Evolutionary conservation across 2,888 invertebrate species (phyloP), one percentile per base, ranked within the genome.

Genomic region (Drosophila gaucha): DNA sequence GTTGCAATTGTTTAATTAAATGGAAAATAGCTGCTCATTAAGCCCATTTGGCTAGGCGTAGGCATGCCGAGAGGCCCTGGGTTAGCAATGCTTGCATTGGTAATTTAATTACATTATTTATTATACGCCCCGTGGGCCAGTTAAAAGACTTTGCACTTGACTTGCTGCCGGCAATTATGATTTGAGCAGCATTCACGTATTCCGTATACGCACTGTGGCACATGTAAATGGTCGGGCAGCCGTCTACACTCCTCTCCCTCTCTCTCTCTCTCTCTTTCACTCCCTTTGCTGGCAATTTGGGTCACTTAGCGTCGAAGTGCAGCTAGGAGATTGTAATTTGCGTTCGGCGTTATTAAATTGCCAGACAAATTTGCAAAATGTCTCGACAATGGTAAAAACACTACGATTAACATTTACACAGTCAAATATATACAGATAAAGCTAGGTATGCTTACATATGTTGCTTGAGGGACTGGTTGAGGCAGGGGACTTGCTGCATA

Each of bases 41-140:
- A 64, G 52, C 30, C 39, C 67, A 62, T 60, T 65, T 52, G 12
- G 49, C 51, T 20, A 30, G 20, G 46, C 46, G 30, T 2, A 31
- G 20, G 46, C 35, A 47, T 35, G 49, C 18, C 22, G 16, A 22
- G 16, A 22, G 36, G 56, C 16, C 18, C 18, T 18, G 24, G 65
- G 50, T 14, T 22, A 30, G 51, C 14, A 59, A 59, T 62, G 68
- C 80, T 71, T 70, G 67, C 66, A 60, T 46, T 67, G 67, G 55
- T 64, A 78, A 74, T 72, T 78, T 85, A 83, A 83, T 83, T 83
- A 77, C 82, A 87, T 78, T 82, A 83, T 82, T 80, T 73, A 68
- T 67, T 60, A 73, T 50, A 30, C 18, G 54, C 51, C 79, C 71
- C 57, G 26, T 36, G 38, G 65, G 67, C 54, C 55, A 58, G 39